Evolutionary conservation across 2,797 vertebrate genomes (phyloP), one percentile per base, ranked within the genome.

Genomic region (Sparus aurata): DNA sequence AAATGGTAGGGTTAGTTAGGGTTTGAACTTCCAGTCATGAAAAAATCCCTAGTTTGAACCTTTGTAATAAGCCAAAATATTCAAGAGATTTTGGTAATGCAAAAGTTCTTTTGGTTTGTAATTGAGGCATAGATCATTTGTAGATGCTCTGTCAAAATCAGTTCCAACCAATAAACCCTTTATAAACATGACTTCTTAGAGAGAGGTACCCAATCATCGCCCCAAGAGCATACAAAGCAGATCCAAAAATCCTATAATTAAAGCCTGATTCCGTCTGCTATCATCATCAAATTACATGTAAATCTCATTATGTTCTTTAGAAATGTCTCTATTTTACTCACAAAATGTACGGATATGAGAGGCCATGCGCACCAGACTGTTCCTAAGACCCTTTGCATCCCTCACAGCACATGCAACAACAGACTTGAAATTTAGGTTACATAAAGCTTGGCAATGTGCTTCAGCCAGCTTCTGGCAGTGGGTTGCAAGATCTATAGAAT

Each of bases 201-300:
- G 13, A 49, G 45, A 53, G 41, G 12, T 17, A n/a, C 38, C 38
- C 38, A 38, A 38, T 7, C 16, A 49, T 49, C 47, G 6, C 17
- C 41, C 18, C 17, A 12, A 54, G 5, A 1, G 1, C 18, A 5
- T 22, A 70, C 5, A 38, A 2, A 76, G 34, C 12, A 22, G 25
- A 7, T 27, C 20, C 23, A 23, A 11, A 41, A n/a, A 41, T 17
- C 7, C 55, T 20, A 23, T 8, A 63, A 55, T 22, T 12, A 53
- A 50, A 58, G 41, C 43, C 50, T 7, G 25, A 27, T 49, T 53
- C 45, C 1, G 16, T n/a, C 49, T 43, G 50, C 64, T 22, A 34
- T 65, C 41, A 38, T 72, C 52, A n/a, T 46, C 12, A 60, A 58
- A 75, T 71, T 0, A 67, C 15, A 75, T 70, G 17, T 20, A 52